Evolutionary conservation across 23 tunicate genomes (phyloP), one percentile per base, ranked within the genome.

Genomic region (Clavelina lepadiformis): DNA sequence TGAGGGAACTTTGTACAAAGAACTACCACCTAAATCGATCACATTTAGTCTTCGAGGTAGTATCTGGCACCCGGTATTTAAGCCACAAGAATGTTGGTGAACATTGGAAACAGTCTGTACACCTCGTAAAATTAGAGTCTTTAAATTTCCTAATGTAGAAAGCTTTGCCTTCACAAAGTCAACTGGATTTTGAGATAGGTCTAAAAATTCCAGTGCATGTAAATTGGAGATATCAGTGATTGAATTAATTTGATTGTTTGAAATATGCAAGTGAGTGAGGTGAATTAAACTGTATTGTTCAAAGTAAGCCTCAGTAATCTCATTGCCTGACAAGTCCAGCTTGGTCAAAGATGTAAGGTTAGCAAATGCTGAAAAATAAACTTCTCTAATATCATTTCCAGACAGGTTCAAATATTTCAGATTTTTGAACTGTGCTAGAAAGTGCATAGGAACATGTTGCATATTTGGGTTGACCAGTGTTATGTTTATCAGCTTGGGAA

Each of bases 301-400:
- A 28, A 70, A 45, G 19, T 44, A 20, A 5, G 59, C 20, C 0
- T 58, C 31, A 5, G 68, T 51, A 72, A 72, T 59, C 29, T 20
- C 31, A 38, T 72, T 72, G 35, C 32, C 3, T 4, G 78, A 58
- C 2, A 72, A 18, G 59, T 72, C 78, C 27, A 72, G 57, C 2
- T 6, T 8, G 45, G 58, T 26, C 21, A 72, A 46, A 2, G 3
- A 5, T 8, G 18, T 26, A 25, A 23, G 20, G 8, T 25, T 3
- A 46, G 33, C 18, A 45, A 3, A 20, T 3, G 35, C 13, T 22
- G 56, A 15, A 46, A 66, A 46, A 46, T 46, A 22, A 5, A 66
- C 4, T 8, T 46, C 44, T 5, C 19, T 23, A 27, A 66, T 46
- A 46, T 18, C 30, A 21, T 72, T 72, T 7, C 35, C 15, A 28